Conservation (phyloP, 2,888 invertebrate species). For the Sphaeridia pumilis region DNA sequence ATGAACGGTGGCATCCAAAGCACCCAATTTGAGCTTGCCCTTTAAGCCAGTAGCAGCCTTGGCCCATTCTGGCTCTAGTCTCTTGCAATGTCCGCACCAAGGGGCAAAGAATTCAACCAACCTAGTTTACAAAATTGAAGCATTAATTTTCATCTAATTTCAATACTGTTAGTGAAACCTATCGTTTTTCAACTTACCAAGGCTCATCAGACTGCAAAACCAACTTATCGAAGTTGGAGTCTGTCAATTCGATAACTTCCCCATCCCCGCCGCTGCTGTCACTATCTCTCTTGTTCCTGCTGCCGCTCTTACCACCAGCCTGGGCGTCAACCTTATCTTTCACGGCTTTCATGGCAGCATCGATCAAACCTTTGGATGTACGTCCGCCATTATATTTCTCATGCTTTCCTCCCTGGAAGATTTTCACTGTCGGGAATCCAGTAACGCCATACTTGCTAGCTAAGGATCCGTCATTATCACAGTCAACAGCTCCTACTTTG, state of each 20-base stretch:
- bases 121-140: background rate
- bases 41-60: conserved; percentile 87
- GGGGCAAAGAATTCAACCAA: conserved; percentile 67
- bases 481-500: conserved; percentile 89
- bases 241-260: conserved; percentile 85
- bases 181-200: conserved; percentile 98
- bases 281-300: conserved; percentile 19
- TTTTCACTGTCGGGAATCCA: conserved; percentile 93
- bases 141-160: background rate
- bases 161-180: conserved; percentile 39
- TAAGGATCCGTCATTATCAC: conserved; percentile 73
- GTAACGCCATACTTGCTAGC: conserved; percentile 66
- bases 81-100: conserved; percentile 87
- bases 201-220: conserved; percentile 87
- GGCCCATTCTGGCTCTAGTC: conserved; percentile 90
- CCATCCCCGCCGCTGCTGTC: conserved; percentile 26
- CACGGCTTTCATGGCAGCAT: conserved; percentile 67
- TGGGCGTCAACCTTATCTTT: conserved; percentile 59
- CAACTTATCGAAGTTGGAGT: conserved; percentile 83
- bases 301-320: conserved; percentile 48
- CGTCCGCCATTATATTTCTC: conserved; percentile 73
- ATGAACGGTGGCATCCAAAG: conserved; percentile 90
- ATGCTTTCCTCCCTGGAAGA: conserved; percentile 80
- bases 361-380: conserved; percentile 73
- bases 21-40: conserved; percentile 91